Base-by-base conservation (phyloP, 2,888 invertebrate species). In the Leucozona laternaria region DNA sequence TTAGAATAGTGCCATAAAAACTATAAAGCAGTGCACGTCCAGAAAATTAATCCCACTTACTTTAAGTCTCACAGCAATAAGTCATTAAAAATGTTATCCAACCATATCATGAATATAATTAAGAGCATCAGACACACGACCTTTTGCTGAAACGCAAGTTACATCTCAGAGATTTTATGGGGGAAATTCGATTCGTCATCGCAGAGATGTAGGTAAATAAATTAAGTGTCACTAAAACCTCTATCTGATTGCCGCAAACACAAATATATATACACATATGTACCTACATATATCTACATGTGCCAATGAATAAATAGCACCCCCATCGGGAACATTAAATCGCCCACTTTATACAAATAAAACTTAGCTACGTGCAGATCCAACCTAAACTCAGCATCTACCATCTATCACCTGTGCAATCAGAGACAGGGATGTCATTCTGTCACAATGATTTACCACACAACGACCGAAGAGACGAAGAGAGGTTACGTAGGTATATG, bases 391-490 rank as follows among this genome's bases (percentile, higher is more conserved):
- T 25, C 78, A 83, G 79, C 79, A 79, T 77, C 75, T 17, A 68
- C 66, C 76, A 84, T 84, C 84, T 76, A 84, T 84, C 79, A 79
- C 75, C 76, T 66, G 71, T 84, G 79, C 79, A 84, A 76, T 84
- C 84, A 84, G 71, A 84, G 71, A 76, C 76, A 84, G 83, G 57
- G 76, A 79, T 75, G 84, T 77, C 84, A 84, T 57, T 76, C 79
- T 76, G 84, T 79, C 76, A 84, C 70, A 84, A 79, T 84, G 84
- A 84, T 84, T 79, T 84, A 84, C 79, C 84, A 84, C 75, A 68
- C 15, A 70, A 40, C 37, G 15, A 37, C 34, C 53, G 10, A 4
- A 4, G 10, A 25, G 28, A 28, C 43, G n/a, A 15, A 31, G 31
- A 31, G 34, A 53, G 62, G 25, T 17, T 31, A n/a, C n/a, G n/a